Percentiles rank a stretch among this genome's conserved stretches.
These are phyloP conservation scores for Lepisosteus osseus DNA, from an alignment of 2,113 vertebrate species.

Conservation along the genomic window DNA sequence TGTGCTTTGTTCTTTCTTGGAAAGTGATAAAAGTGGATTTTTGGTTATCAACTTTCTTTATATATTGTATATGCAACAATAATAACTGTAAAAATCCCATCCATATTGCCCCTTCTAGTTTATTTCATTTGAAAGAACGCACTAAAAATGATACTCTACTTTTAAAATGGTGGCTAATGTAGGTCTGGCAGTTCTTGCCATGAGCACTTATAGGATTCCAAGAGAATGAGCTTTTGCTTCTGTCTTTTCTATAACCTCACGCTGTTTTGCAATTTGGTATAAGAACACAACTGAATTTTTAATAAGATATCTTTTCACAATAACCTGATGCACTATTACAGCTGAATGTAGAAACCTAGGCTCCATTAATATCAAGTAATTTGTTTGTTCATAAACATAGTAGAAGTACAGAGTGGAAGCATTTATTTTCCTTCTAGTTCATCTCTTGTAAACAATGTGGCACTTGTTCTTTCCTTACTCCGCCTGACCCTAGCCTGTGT, in stretches of 20 bases:
- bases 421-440: conserved; percentile 52
- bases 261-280: conserved; percentile 8
- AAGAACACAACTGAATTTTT: not conserved
- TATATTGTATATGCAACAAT: no score
- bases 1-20: no score
- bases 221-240: not conserved
- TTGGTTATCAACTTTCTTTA: no score
- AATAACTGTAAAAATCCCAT: no score
- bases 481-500: conserved; percentile 66
- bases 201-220: not conserved
- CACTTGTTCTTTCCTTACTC: conserved; percentile 53
- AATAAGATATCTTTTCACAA: conserved; percentile 4
- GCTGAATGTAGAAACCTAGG: not conserved
- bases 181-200: not conserved
- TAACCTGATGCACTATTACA: not conserved
- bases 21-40: no score
- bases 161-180: not conserved
- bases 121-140: no score
- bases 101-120: no score
- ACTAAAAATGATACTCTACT: no score
- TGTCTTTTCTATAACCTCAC: not conserved
- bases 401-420: conserved; percentile 47
- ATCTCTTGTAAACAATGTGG: conserved; percentile 64
- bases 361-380: not conserved
- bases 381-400: not conserved